These are phyloP conservation scores for Sminthurides aquaticus DNA, from an alignment of 2,888 invertebrate genomes.

Conservation along the genomic window DNA sequence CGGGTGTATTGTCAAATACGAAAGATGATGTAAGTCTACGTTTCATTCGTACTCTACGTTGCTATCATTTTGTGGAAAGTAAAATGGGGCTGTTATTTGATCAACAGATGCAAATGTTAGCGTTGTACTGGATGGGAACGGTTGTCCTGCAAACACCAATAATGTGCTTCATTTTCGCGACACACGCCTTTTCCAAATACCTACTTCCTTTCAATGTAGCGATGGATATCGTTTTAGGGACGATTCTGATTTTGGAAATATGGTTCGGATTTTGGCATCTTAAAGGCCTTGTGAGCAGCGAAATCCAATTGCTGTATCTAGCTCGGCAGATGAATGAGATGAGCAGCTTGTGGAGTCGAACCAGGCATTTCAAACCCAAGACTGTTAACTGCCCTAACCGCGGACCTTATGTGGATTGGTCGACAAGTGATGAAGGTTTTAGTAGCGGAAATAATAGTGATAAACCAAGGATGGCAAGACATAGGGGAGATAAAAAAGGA, in stretches of 20 bases:
- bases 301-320: constrained; percentile 15
- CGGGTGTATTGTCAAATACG: constrained; percentile 13
- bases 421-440: background rate
- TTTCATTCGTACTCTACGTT: background rate
- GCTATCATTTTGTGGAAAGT: background rate
- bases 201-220: constrained; percentile 12
- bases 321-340: constrained; percentile 18
- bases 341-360: background rate
- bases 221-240: constrained; percentile 13
- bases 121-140: constrained; percentile 21
- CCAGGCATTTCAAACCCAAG: background rate
- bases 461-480: too few relatives aligned
- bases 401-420: constrained; percentile 14
- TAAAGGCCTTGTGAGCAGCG: constrained; percentile 16
- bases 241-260: constrained; percentile 12
- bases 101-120: constrained; percentile 19
- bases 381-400: constrained; percentile 12
- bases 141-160: constrained; percentile 18
- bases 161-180: constrained; percentile 21
- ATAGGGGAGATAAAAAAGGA: too few relatives aligned
- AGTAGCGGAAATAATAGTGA: background rate
- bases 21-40: constrained; percentile 19
- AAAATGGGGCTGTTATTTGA: too few relatives aligned
- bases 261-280: constrained; percentile 20
- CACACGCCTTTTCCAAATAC: constrained; percentile 14